These are phyloP conservation scores for Pyrocephalus nanus DNA, from an alignment of 2,797 vertebrate genomes.

Conservation along the genomic window DNA sequence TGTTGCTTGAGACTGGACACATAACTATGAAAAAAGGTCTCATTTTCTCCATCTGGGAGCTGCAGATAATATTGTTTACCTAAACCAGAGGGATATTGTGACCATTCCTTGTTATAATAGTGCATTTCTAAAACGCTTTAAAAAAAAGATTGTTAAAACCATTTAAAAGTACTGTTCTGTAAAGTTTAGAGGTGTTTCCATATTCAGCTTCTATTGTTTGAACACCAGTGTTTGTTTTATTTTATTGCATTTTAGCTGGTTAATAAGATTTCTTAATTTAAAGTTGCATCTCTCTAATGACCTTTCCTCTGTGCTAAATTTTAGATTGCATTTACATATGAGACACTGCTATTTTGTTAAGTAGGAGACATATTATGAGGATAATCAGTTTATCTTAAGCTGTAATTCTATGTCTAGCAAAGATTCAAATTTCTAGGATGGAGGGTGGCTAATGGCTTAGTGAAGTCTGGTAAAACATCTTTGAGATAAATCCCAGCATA, in stretches of 20 bases:
- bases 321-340: slow-evolving; percentile 57
- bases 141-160: not conserved
- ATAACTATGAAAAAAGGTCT: not conserved
- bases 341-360: slow-evolving; percentile 56
- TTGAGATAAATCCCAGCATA: slow-evolving; percentile 57
- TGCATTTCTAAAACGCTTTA: not conserved
- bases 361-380: slow-evolving; percentile 37
- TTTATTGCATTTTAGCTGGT: not conserved
- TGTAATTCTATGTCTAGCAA: slow-evolving; percentile 61
- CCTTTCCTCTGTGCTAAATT: slow-evolving; percentile 5
- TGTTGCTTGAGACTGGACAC: not conserved
- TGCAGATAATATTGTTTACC: not conserved
- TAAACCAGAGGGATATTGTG: not conserved
- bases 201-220: not conserved
- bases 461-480: slow-evolving; percentile 54
- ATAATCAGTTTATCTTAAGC: slow-evolving; percentile 66
- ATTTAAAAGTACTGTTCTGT: not conserved
- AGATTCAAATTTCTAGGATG: slow-evolving; percentile 64
- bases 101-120: not conserved
- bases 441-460: slow-evolving; percentile 33
- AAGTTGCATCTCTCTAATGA: slow-evolving; percentile 14
- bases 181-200: not conserved
- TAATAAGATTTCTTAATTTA: slow-evolving; percentile 8
- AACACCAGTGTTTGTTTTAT: not conserved
- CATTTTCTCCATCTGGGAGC: not conserved